Base-by-base conservation (phyloP, 2,888 invertebrate genomes). In the Phlogophora meticulosa region DNA sequence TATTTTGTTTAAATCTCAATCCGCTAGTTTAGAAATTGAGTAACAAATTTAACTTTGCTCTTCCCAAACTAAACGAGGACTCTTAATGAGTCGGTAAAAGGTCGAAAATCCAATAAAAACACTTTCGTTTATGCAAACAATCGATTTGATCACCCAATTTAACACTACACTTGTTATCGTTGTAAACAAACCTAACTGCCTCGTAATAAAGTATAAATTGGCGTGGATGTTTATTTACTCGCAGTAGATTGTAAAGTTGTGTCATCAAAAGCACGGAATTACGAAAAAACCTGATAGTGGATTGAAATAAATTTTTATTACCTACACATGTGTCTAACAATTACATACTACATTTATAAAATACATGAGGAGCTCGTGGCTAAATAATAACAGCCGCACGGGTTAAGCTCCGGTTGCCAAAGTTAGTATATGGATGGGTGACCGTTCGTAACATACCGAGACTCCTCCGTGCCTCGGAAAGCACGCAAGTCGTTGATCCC, bases 301-400 rank as follows among this genome's bases (percentile, higher is more conserved):
- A 79, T 79, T 53, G 57, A 68, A 72, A 79, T 78, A 78, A 46
- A 45, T 20, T 72, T 79, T 79, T 67, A 67, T 76, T 22, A n/a
- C n/a, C n/a, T n/a, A 43, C 32, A 43, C 69, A 17, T 42, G 40
- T 58, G 51, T 38, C 60, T 72, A 77, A 66, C 40, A 42, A 77
- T 28, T 28, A 28, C 28, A 28, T 28, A 28, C 28, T 46, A 42
- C 38, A 32, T 58, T 51, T 70, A 48, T 55, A 65, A 60, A 65
- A 60, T 48, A 36, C 49, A 20, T 24, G 17, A 57, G 36, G n/a
- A n/a, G n/a, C n/a, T n/a, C n/a, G n/a, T n/a, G n/a, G n/a, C n/a
- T n/a, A n/a, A n/a, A n/a, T n/a, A n/a, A n/a, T n/a, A n/a, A n/a
- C n/a, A n/a, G n/a, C n/a, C n/a, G n/a, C n/a, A n/a, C n/a, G n/a